These are phyloP conservation scores for Stenurella melanura DNA, from an alignment of 2,888 invertebrate species.

Conservation along the genomic window DNA sequence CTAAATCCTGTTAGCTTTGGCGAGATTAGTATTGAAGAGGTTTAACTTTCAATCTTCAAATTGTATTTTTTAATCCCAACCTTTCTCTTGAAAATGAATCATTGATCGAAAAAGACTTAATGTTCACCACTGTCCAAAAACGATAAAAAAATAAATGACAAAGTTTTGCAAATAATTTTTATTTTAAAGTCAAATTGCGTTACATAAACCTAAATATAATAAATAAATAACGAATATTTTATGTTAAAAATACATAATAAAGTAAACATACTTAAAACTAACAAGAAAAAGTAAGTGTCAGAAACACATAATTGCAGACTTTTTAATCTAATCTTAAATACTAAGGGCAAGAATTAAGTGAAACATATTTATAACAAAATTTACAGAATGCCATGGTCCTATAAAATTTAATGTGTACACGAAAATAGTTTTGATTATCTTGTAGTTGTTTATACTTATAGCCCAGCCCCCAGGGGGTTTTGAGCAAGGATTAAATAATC, in stretches of 20 bases:
- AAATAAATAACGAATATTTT: conserved; percentile 26
- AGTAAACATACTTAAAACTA: conserved; percentile 7
- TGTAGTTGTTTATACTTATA: too few relatives aligned
- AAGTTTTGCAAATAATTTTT: conserved; percentile 30
- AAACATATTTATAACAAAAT: background rate
- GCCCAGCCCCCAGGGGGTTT: too few relatives aligned
- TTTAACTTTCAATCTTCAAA: too few relatives aligned
- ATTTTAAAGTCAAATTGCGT: conserved; percentile 33
- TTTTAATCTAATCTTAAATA: conserved; percentile 28
- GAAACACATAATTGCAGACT: conserved; percentile 25
- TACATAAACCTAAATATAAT: conserved; percentile 17
- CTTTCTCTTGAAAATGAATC: too few relatives aligned
- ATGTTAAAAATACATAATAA: conserved; percentile 23
- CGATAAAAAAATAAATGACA: background rate
- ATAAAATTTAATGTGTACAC: background rate
- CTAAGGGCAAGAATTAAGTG: conserved; percentile 31
- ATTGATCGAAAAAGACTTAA: too few relatives aligned
- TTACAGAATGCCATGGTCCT: background rate
- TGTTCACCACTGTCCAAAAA: too few relatives aligned
- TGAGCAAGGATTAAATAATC: too few relatives aligned
- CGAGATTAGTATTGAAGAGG: too few relatives aligned
- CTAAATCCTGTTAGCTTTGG: too few relatives aligned
- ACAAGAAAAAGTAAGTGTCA: conserved; percentile 26
- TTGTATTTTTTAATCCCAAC: too few relatives aligned
- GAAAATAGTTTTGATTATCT: background rate